phyloP scores from a whole-genome alignment of 1,140 invertebrate species.

The Oncopodura yosiiana region DNA sequence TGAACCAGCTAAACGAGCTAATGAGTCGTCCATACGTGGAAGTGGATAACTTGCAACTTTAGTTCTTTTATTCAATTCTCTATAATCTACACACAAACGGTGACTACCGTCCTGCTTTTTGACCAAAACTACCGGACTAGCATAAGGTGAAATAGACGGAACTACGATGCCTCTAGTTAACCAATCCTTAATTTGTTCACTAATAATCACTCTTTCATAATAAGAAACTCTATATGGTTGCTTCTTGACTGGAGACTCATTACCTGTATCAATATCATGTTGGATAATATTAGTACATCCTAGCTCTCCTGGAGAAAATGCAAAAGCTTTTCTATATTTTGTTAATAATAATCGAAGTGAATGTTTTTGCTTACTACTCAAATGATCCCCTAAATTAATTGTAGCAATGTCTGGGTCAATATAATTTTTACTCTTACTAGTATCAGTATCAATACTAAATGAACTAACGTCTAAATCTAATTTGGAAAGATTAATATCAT shows the following conservation, averaged over 20 bases:
- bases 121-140: constrained; percentile 41
- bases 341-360: neutral
- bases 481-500: no score
- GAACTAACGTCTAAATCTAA: no score
- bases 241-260: constrained; percentile 36
- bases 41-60: constrained; percentile 42
- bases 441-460: no score
- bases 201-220: constrained; percentile 33
- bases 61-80: constrained; percentile 41
- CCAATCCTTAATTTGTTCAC: constrained; percentile 38
- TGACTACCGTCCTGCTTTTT: constrained; percentile 42
- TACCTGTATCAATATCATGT: constrained; percentile 37
- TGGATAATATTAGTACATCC: constrained; percentile 5
- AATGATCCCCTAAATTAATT: neutral
- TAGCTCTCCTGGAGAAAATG: neutral
- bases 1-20: constrained; percentile 39
- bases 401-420: no score
- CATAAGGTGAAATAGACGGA: constrained; percentile 39
- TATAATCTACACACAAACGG: constrained; percentile 43
- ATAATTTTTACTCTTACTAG: no score
- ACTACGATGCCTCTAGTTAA: constrained; percentile 38
- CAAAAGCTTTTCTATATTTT: neutral
- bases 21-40: constrained; percentile 42
- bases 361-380: neutral
- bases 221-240: constrained; percentile 35